Evolutionary conservation across 1,140 invertebrate species (phyloP).

Genomic region (Acromyrmex heyeri): DNA sequence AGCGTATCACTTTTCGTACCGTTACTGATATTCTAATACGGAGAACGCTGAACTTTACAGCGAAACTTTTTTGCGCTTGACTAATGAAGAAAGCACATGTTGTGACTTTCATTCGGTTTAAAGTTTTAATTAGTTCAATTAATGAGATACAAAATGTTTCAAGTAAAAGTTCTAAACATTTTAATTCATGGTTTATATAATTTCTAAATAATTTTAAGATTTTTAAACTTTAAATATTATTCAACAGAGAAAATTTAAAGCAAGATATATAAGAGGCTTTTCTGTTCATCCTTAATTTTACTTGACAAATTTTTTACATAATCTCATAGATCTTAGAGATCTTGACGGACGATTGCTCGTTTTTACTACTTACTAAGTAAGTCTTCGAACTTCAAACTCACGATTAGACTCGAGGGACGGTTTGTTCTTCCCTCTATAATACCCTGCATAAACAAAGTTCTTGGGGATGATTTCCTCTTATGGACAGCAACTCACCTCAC

Average conservation of each 20-base stretch:
- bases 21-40: neutral
- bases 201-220: neutral
- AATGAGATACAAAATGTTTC: neutral
- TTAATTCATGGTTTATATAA: neutral
- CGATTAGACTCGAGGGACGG: conserved; percentile 10
- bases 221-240: neutral
- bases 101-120: neutral
- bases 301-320: neutral
- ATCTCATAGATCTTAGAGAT: neutral
- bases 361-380: conserved; percentile 43
- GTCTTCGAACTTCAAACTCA: neutral
- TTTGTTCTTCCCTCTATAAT: neutral
- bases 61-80: neutral
- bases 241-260: neutral
- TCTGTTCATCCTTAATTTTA: neutral
- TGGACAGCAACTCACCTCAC: neutral
- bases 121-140: neutral
- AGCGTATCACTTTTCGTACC: conserved; percentile 19
- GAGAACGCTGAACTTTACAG: neutral
- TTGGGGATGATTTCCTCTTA: neutral
- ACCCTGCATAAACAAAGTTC: conserved; percentile 21
- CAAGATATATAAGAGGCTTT: neutral
- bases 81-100: neutral
- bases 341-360: neutral
- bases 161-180: neutral